phyloP scores from a whole-genome alignment of 1,140 invertebrate species.

The Nasonia vitripennis region DNA sequence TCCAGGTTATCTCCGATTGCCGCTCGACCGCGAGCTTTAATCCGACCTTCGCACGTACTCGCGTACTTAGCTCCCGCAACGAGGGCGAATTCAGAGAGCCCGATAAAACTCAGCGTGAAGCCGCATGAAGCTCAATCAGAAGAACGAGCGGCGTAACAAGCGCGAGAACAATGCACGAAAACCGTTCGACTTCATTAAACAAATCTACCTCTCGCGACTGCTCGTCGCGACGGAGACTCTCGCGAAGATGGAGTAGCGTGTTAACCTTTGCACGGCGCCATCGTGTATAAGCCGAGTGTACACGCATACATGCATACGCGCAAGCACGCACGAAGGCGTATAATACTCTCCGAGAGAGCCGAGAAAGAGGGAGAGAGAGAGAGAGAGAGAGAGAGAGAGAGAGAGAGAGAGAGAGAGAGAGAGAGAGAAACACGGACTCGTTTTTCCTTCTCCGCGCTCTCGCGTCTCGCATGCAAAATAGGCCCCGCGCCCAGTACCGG shows the following conservation, averaged over 20 bases:
- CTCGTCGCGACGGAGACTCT: not conserved
- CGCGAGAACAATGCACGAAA: not conserved
- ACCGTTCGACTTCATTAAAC: slow-evolving; percentile 9
- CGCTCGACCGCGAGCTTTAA: not conserved
- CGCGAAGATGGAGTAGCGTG: slow-evolving; percentile 43
- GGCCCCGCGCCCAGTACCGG: slow-evolving; percentile 51
- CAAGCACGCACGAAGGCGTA: slow-evolving; percentile 1
- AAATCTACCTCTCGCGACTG: slow-evolving; percentile 1
- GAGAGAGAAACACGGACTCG: not conserved
- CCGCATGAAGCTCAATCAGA: not conserved
- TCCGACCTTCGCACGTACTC: not conserved
- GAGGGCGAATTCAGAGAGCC: no score
- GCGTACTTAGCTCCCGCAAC: no score
- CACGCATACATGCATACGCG: slow-evolving; percentile 14
- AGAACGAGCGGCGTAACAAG: not conserved
- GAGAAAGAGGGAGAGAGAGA: not conserved
- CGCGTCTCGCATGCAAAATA: slow-evolving; percentile 61
- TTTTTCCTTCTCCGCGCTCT: slow-evolving; percentile 20
- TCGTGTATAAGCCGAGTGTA: not conserved
- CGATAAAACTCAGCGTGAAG: no score
- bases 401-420: no score
- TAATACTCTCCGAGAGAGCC: slow-evolving; percentile 36
- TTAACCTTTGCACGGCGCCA: slow-evolving; percentile 55
- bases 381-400: not conserved
- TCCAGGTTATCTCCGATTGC: not conserved